Evolutionary conservation across 2,113 vertebrate genomes (phyloP).

Genomic region (Arizona elegans): DNA sequence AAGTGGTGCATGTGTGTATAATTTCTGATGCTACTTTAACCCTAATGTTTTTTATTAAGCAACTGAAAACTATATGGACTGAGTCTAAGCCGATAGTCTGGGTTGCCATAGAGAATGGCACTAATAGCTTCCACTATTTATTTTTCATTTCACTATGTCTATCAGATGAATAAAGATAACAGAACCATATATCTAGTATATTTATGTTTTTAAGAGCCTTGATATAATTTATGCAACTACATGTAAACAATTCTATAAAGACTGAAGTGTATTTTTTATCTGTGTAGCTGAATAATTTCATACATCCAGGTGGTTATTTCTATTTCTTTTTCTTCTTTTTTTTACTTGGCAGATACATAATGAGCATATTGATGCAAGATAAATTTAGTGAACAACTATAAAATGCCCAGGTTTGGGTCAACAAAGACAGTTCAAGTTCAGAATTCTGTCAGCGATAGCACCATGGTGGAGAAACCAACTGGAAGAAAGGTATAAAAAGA

Average conservation of each 20-base stretch:
- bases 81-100: not conserved
- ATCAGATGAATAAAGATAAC: not conserved
- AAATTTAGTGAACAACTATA: constrained; percentile 86
- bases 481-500: constrained; percentile 88
- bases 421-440: constrained; percentile 77
- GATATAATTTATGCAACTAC: not conserved
- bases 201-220: not conserved
- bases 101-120: not conserved
- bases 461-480: constrained; percentile 95
- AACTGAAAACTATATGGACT: not conserved
- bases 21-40: not conserved
- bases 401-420: constrained; percentile 97
- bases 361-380: constrained; percentile 80
- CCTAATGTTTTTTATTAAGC: not conserved
- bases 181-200: not conserved
- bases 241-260: not conserved
- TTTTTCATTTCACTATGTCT: not conserved
- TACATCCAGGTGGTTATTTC: not conserved
- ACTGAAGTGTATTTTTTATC: not conserved
- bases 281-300: constrained; percentile 16
- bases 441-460: constrained; percentile 89
- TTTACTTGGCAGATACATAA: constrained; percentile 79
- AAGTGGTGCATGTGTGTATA: not conserved
- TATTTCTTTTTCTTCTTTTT: constrained; percentile 48
- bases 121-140: not conserved